These are phyloP conservation scores for Corythoichthys intestinalis DNA, from an alignment of 2,113 vertebrate species.

Conservation along the genomic window DNA sequence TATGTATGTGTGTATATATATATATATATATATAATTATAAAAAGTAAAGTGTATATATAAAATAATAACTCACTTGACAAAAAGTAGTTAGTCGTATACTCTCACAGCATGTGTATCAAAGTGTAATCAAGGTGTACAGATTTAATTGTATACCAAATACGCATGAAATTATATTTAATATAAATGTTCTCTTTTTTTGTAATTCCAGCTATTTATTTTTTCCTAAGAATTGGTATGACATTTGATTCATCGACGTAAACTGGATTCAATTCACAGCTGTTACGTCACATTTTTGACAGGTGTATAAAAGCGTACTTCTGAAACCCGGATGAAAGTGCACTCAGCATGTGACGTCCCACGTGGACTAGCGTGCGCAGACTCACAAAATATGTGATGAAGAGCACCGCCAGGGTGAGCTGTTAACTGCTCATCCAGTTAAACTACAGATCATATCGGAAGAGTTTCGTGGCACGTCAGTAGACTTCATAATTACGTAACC, in stretches of 20 bases:
- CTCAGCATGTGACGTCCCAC: slow-evolving; percentile 19
- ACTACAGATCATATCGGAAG: slow-evolving; percentile 5
- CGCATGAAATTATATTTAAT: background rate
- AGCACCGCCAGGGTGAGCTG: background rate
- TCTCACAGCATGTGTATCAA: too few species aligned
- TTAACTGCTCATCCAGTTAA: background rate
- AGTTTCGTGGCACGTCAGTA: slow-evolving; percentile 30
- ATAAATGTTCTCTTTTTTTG: background rate
- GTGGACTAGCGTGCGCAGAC: slow-evolving; percentile 21
- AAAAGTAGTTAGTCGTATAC: too few species aligned
- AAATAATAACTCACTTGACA: too few species aligned
- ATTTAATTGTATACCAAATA: too few species aligned
- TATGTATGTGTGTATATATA: too few species aligned
- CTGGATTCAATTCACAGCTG: background rate
- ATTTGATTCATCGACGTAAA: background rate
- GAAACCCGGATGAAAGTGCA: slow-evolving; percentile 3
- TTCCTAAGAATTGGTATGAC: background rate
- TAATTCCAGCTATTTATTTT: background rate
- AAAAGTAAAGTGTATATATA: too few species aligned
- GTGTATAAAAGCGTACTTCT: background rate
- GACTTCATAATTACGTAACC: slow-evolving; percentile 54
- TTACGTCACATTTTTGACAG: background rate
- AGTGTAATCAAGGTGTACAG: too few species aligned
- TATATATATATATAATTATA: too few species aligned
- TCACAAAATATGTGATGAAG: accelerated